Base-by-base conservation (phyloP, 2,888 invertebrate species). In the Neuroscelio doddi region DNA sequence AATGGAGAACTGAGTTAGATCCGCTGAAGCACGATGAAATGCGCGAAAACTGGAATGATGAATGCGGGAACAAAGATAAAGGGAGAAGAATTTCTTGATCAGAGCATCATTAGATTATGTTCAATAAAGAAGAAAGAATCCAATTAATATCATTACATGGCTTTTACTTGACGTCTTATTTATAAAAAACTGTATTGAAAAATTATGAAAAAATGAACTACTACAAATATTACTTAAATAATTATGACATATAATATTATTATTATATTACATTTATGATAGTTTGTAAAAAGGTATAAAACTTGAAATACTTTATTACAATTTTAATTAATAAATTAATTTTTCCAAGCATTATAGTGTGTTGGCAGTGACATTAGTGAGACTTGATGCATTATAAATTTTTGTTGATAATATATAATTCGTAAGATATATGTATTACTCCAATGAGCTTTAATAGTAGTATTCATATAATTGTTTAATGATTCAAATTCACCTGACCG, bases 41-140 rank as follows among this genome's bases (percentile, higher is more conserved):
- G 50, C 38, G 44, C 50, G 50, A 38, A 42, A 41, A 45, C 34
- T 44, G 58, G 24, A 36, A 50, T 58, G 50, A 58, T 50, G 45
- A 58, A 58, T 58, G 50, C 45, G 45, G 29, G 50, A 44, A 45
- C 45, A 21, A 21, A 21, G 53, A 58, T 49, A 57, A 57, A 57
- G 57, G 27, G 49, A 14, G 10, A 50, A 38, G 44, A 49, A 50
- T 36, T 49, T 36, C 49, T 57, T 44, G 57, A 49, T 42, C 42
- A 24, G 12, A 38, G 29, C 39, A 47, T 24, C 26, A 26, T 32
- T 56, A 41, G 41, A 56, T 56, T 47, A 12, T 17, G 38, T 38
- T 9, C 21, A 15, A 44, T 24, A 15, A 42, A 47, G 32, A 30
- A 47, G 27, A 16, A 38, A 42, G 24, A 56, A 29, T 32, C 39